phyloP scores from a whole-genome alignment of 1,140 invertebrate species.

The Caligus rogercresseyi region DNA sequence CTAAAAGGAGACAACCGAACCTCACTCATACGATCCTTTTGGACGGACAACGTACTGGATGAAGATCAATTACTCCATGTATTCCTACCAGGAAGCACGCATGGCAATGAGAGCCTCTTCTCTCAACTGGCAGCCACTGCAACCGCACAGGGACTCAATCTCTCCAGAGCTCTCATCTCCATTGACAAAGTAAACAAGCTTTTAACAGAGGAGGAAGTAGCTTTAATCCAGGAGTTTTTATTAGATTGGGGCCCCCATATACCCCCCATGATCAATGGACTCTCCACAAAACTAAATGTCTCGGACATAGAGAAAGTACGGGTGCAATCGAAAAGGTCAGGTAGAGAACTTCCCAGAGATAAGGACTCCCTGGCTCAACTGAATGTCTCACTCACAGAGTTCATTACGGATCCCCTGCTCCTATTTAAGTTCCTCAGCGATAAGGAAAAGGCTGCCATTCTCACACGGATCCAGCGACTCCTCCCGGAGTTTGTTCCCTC shows the following conservation, averaged over 20 bases:
- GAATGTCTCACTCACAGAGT: constrained; percentile 1
- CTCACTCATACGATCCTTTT: neutral
- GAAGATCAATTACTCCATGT: neutral
- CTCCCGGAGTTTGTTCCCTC: constrained; percentile 1
- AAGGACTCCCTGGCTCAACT: neutral
- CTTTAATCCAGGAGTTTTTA: neutral
- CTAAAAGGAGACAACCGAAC: neutral
- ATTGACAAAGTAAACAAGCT: neutral
- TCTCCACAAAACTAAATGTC: constrained; percentile 7
- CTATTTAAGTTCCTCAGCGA: neutral
- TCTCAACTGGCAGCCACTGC: neutral
- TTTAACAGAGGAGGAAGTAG: neutral
- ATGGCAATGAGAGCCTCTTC: neutral
- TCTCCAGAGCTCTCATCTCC: neutral
- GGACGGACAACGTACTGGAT: neutral
- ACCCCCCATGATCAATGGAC: neutral
- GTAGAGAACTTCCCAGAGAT: constrained; percentile 7
- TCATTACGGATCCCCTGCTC: neutral
- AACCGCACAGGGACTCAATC: neutral
- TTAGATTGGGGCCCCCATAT: neutral
- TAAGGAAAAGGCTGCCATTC: neutral
- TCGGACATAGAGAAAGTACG: neutral
- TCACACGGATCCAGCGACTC: constrained; percentile 1
- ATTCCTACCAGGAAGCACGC: neutral
- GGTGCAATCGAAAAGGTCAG: no score